Base-by-base conservation (phyloP, 2,113 vertebrate genomes). In the Mastomys coucha region DNA sequence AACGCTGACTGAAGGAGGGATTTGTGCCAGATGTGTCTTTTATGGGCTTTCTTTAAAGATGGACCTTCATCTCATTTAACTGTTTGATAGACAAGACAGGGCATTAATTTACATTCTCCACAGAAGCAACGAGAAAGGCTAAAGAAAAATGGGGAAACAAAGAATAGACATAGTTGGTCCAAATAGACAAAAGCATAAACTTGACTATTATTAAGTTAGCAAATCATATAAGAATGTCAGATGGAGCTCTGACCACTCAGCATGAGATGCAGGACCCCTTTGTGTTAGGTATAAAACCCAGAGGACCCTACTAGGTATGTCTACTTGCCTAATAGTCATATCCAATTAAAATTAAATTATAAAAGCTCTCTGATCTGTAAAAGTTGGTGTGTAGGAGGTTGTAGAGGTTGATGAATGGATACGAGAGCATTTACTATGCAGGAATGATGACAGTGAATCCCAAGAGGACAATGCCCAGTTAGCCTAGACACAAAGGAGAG, bases 141-240 rank as follows among this genome's bases (percentile, higher is more conserved):
- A 84, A 88, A 93, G 58, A 67, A 91, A 91, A 95, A 39, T 26
- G 28, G 67, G 11, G 91, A 76, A 87, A 53, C 5, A 70, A 75
- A 49, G 4, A 91, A 8, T 3, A 8, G 58, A 69, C 39, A 65
- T 2, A 20, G 58, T 72, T 95, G 75, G 24, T 56, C 20, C 49
- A 88, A 88, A 87, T 39, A 82, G 28, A 49, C 22, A 3, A 19
- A 39, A 82, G 3, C 2, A 82, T 81, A 60, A 42, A 70, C 12
- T 53, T 12, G 11, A 53, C 51, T 53, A 53, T 53, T 53, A 53
- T 28, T 42, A 63, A 17, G n/a, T 60, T 63, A 84, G n/a, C 24
- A 42, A 63, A 42, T 84, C n/a, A 42, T 11, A 10, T 28, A 63
- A 42, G n/a, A 42, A 63, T 39, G 12, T 17, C n/a, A 84, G 7